A percentile compares a stretch with the other conserved stretches of the same genome.
These are phyloP conservation scores for Perizoma flavofasciatum DNA, from an alignment of 2,888 invertebrate species.

Conservation along the genomic window DNA sequence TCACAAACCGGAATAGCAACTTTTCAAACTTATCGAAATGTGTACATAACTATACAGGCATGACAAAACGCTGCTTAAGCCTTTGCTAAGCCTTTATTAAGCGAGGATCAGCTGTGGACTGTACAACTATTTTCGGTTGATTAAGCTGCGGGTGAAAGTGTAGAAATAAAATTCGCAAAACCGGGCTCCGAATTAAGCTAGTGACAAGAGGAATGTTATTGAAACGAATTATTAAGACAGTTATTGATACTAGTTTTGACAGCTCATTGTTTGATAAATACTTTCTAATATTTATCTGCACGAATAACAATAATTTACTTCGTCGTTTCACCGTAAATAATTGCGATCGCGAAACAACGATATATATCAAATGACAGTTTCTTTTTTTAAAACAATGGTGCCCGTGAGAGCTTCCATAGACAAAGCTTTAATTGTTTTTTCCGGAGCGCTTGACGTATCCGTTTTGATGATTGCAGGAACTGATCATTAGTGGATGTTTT, in stretches of 20 bases:
- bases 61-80: conserved; percentile 17
- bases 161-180: conserved; percentile 24
- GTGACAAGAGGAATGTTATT: conserved; percentile 20
- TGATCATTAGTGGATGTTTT: conserved; percentile 12
- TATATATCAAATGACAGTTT: conserved; percentile 29
- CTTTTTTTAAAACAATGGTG: conserved; percentile 33
- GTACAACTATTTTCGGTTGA: conserved; percentile 17
- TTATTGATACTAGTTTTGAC: conserved; percentile 30
- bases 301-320: conserved; percentile 7
- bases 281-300: conserved; percentile 35
- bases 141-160: conserved; percentile 31
- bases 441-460: conserved; percentile 23
- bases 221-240: conserved; percentile 30
- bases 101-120: conserved; percentile 9
- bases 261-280: conserved; percentile 37
- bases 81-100: conserved; percentile 6
- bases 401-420: conserved; percentile 31
- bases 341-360: conserved; percentile 24
- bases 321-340: conserved; percentile 15
- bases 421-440: conserved; percentile 34
- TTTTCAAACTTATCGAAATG: conserved; percentile 23
- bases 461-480: conserved; percentile 18
- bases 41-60: conserved; percentile 9
- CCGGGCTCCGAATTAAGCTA: conserved; percentile 28
- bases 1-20: conserved; percentile 33